Conservation (phyloP, 2,888 invertebrate species). For the Sphinx pinastri region DNA sequence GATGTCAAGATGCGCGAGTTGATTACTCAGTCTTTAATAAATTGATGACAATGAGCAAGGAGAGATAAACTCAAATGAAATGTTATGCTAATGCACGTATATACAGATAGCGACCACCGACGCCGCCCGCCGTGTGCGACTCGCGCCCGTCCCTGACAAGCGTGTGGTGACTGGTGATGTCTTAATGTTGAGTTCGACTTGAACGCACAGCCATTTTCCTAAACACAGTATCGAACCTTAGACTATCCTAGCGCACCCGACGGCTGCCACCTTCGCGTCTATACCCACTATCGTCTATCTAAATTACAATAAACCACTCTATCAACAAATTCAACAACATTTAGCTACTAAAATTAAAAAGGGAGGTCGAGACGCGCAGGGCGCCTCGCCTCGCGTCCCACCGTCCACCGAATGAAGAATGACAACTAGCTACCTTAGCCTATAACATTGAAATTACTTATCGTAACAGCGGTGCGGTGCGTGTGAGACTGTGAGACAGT, state of each 20-base stretch:
- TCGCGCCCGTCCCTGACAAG: constrained; percentile 39
- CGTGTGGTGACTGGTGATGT: constrained; percentile 54
- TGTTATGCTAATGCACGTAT: constrained; percentile 81
- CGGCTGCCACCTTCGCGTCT: constrained; percentile 67
- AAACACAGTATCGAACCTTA: constrained; percentile 72
- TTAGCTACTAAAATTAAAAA: constrained; percentile 81
- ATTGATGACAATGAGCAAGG: constrained; percentile 84
- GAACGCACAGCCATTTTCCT: constrained; percentile 80
- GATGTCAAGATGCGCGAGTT: constrained; percentile 82
- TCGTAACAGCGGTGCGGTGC: constrained; percentile 10
- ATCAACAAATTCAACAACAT: constrained; percentile 83
- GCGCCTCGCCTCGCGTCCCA: constrained; percentile 25
- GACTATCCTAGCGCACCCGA: constrained; percentile 68
- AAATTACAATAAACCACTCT: constrained; percentile 78
- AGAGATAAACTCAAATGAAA: constrained; percentile 78
- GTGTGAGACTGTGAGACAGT: constrained; percentile 5
- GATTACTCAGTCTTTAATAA: constrained; percentile 84
- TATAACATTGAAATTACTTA: constrained; percentile 21
- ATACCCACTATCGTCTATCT: constrained; percentile 69
- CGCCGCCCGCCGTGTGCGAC: constrained; percentile 52
- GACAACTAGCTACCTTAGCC: constrained; percentile 38
- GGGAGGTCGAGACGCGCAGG: constrained; percentile 62
- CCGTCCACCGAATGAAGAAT: constrained; percentile 22
- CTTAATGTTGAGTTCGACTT: constrained; percentile 70
- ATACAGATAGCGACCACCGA: constrained; percentile 68